Evolutionary conservation across 2,797 vertebrate species (phyloP), one percentile per base, ranked within the genome.

Genomic region (Halcyon badia): DNA sequence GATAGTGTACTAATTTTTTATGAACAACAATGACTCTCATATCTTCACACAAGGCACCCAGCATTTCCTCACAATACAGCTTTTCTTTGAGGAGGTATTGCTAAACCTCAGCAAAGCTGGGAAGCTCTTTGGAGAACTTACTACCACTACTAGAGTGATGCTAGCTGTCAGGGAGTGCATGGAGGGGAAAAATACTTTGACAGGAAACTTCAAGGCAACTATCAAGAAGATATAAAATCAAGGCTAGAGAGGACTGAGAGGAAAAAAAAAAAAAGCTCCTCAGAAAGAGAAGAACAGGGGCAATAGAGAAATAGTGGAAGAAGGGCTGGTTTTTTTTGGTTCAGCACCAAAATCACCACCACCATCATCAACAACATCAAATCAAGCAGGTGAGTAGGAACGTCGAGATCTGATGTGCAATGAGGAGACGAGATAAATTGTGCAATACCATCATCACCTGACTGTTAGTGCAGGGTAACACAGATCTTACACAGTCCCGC

Each of bases 61-160:
- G 49, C 77, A 77, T 87, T 94, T 84, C 60, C 56, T 95, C 56
- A 92, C 71, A 90, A 73, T 49, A 70, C 37, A 78, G 19, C 54
- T 93, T 87, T 87, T 90, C 71, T 92, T 89, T 93, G 83, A 93
- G 71, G 72, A 85, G 83, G 49, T 80, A 66, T 73, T 94, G 71
- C 70, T 95, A 89, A 91, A 85, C 72, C 87, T 91, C 82, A 87
- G 5, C 42, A 69, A 93, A 96, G 57, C 39, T 58, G 71, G 54
- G 86, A 85, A 89, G 46, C 42, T 11, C 68, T 93, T 52, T 87
- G 62, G 75, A 90, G 72, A 89, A 24, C 71, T 73, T 73, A 19
- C 46, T 71, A 54, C 44, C 66, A 61, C 48, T 70, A 20, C 19
- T 62, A 87, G 52, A 73, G 44, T 54, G 61, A 87, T 66, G 60